Evolutionary conservation across 2,888 invertebrate species (phyloP).

Genomic region (Callosobruchus maculatus): DNA sequence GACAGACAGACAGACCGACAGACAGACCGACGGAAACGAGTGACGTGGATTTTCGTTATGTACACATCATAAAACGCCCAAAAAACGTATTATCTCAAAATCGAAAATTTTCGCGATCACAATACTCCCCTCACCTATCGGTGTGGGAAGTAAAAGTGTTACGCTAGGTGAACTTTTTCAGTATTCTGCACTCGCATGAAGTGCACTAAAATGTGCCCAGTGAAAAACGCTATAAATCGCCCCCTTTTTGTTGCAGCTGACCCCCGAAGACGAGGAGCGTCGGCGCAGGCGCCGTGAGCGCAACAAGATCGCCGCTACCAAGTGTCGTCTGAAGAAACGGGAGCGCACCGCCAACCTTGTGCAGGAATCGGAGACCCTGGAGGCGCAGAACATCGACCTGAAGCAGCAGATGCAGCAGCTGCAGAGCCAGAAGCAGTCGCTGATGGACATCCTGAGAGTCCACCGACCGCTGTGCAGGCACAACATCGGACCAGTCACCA

Average conservation of each 20-base stretch:
- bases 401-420: slow-evolving; percentile 80
- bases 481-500: slow-evolving; percentile 38
- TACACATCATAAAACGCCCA: too few species aligned
- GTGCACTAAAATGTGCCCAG: too few species aligned
- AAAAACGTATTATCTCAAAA: too few species aligned
- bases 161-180: too few species aligned
- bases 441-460: slow-evolving; percentile 74
- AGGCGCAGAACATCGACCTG: slow-evolving; percentile 79
- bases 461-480: slow-evolving; percentile 70
- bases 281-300: slow-evolving; percentile 81
- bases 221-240: too few species aligned
- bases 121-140: too few species aligned
- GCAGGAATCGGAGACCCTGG: slow-evolving; percentile 80
- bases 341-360: slow-evolving; percentile 83
- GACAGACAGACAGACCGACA: too few species aligned
- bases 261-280: slow-evolving; percentile 88
- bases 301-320: slow-evolving; percentile 92
- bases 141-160: too few species aligned
- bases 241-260: slow-evolving; percentile 58
- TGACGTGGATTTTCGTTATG: too few species aligned
- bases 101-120: too few species aligned
- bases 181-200: too few species aligned
- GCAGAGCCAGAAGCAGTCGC: slow-evolving; percentile 72
- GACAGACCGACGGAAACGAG: too few species aligned
- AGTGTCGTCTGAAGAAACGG: slow-evolving; percentile 90